Conservation (phyloP, 2,113 vertebrate genomes). For the Ctenodactylus gundi region DNA sequence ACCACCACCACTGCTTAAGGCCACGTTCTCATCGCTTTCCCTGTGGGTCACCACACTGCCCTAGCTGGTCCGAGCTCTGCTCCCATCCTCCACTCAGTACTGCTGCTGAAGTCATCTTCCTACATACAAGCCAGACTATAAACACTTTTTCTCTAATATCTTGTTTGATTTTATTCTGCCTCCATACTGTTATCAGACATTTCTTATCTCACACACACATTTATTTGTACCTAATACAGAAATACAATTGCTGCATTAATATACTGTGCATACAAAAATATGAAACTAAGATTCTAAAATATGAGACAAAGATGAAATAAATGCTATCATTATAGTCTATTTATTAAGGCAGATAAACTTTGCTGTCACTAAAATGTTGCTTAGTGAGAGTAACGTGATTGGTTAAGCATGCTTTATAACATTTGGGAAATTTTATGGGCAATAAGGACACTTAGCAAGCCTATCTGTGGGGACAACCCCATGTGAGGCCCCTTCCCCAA, state of each 20-base stretch:
- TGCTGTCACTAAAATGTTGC: not conserved
- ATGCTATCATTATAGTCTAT: not conserved
- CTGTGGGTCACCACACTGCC: not conserved
- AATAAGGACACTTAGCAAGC: not conserved
- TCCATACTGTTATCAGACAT: not conserved
- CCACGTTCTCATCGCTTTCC: not conserved
- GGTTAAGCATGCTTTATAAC: not conserved
- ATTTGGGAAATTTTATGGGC: not conserved
- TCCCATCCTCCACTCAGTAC: not conserved
- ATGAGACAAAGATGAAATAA: conserved; percentile 12
- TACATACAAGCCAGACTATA: not conserved
- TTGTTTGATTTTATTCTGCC: not conserved
- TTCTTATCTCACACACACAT: not conserved
- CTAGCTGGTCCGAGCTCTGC: not conserved
- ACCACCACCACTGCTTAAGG: not conserved
- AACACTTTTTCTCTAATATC: not conserved
- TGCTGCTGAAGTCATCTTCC: not conserved
- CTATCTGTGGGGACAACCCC: too few relatives aligned
- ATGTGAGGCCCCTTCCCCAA: too few relatives aligned
- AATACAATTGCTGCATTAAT: not conserved
- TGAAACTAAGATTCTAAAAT: not conserved
- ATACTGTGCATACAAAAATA: not conserved
- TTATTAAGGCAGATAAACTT: conserved; percentile 20
- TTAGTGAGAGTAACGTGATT: not conserved
- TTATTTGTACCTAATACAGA: conserved; percentile 35